Base-by-base conservation (phyloP, 2,797 vertebrate genomes). In the Dendrocincla tyrannina region DNA sequence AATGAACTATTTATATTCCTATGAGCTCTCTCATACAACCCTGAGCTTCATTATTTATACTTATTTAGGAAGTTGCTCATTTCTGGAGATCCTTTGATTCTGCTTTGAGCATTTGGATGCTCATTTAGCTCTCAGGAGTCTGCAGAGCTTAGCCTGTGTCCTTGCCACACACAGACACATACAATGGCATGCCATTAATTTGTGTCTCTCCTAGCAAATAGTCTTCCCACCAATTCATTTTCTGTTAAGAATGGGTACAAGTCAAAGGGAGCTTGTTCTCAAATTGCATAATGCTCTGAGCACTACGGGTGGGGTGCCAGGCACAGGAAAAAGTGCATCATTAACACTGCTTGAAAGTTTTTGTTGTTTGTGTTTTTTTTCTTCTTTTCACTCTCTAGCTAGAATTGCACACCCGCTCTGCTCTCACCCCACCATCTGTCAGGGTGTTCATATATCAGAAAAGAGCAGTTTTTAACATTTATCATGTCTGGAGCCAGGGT, bases 211-310 rank as follows among this genome's bases (percentile, higher is more conserved):
- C 62, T 78, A 49, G 39, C 42, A 82, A 91, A 81, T 4, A 44
- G 18, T 20, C 87, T 82, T 69, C 41, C 63, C 67, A 74, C 27
- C 70, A 82, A 76, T 87, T 91, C 10, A 41, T 91, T 63, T 91
- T 56, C 70, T 70, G 9, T 64, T 77, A 18, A 53, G 70, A 91
- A 85, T 28, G 28, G 25, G 20, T 53, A 28, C 22, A 60, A 87
- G 52, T 85, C 88, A 91, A 77, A 88, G 47, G 27, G 52, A 93
- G 52, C 56, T 74, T 56, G 52, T 80, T 95, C 70, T 91, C 53
- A 56, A 74, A 53, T 41, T 67, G 56, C 59, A 46, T n/a, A 32
- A 42, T 39, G 28, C 67, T 91, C 63, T 68, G 32, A 37, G 42
- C 24, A 37, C 63, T n/a, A 30, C 0, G 0, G 35, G 39, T 14